A percentile compares a stretch with the other conserved stretches of the same genome.
Evolutionary conservation across 2,113 vertebrate species (phyloP).

Genomic region (Cyanocitta stelleri): DNA sequence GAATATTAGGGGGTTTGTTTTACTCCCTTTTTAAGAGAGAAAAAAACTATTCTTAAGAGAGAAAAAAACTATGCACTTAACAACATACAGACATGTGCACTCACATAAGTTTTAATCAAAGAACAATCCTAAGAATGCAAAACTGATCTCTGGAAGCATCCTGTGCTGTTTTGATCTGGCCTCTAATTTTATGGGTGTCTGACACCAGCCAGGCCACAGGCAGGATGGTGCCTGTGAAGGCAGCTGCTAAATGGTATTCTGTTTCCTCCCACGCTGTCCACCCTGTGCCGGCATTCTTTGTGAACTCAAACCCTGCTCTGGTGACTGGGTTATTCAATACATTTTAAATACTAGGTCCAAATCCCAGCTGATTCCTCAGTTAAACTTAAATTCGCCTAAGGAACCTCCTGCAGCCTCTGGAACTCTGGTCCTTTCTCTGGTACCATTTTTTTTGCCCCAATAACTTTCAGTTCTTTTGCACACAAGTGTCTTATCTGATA

Average conservation of each 20-base stretch:
- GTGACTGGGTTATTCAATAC: not conserved
- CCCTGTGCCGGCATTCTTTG: not conserved
- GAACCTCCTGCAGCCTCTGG: not conserved
- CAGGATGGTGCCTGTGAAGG: not conserved
- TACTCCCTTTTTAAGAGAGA: not conserved
- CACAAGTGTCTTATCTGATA: not conserved
- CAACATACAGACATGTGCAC: accelerated
- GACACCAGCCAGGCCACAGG: not conserved
- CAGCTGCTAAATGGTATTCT: not conserved
- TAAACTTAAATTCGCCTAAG: not conserved
- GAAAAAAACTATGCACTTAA: not conserved
- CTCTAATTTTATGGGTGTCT: not conserved
- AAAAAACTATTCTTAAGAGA: not conserved
- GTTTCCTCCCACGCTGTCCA: not conserved
- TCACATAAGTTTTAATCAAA: not conserved
- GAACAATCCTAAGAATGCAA: not conserved
- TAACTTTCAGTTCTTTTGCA: not conserved
- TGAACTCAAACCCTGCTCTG: not conserved
- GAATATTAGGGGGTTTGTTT: not conserved
- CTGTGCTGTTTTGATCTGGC: not conserved
- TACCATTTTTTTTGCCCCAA: not conserved
- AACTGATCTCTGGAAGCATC: not conserved
- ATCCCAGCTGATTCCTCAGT: not conserved
- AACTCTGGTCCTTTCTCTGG: not conserved
- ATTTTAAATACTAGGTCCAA: not conserved